Evolutionary conservation across 1,140 invertebrate species (phyloP), one percentile per base, ranked within the genome.

Genomic region (Apis dorsata): DNA sequence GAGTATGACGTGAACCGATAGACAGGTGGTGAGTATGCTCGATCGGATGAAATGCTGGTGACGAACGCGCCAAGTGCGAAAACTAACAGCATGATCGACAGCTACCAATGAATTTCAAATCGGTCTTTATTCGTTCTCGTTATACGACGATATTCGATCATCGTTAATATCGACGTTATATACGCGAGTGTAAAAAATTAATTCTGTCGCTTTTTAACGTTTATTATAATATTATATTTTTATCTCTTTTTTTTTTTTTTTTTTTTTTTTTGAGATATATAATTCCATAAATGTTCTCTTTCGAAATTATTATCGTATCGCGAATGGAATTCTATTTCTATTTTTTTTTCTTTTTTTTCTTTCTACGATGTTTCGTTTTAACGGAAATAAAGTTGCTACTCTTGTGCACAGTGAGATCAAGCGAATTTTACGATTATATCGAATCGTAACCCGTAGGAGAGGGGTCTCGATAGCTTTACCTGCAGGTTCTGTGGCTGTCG

Each of bases 401-500:
- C 24, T 21, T 5, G 55, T 80, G 77, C 82, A 51, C 21, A 19
- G 53, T 79, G 81, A 28, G 28, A 28, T 60, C 13, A 49, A 55
- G 19, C 62, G 75, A 72, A 57, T 13, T 4, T 3, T 63, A 51
- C 28, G 51, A 72, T n/a, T 28, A 19, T 72, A 19, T 72, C 24
- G 8, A 19, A 19, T 7, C 10, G 34, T 34, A 34, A 34, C 34
- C 34, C 34, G 34, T 34, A 4, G 24, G 8, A 7, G 62, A n/a
- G 53, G 21, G 34, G 66, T 51, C 7, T 53, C 28, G 71, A 78
- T 63, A 86, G 78, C 90, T 90, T 94, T 92, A 96, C 96, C 96
- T 93, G 95, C 94, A 10, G 96, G 96, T 93, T 96, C 96, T 63
- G 96, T 94, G 90, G 95, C 95, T 21, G 96, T 96, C 84, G 96